Conservation (phyloP, 1,140 invertebrate genomes). For the Ips typographus region DNA sequence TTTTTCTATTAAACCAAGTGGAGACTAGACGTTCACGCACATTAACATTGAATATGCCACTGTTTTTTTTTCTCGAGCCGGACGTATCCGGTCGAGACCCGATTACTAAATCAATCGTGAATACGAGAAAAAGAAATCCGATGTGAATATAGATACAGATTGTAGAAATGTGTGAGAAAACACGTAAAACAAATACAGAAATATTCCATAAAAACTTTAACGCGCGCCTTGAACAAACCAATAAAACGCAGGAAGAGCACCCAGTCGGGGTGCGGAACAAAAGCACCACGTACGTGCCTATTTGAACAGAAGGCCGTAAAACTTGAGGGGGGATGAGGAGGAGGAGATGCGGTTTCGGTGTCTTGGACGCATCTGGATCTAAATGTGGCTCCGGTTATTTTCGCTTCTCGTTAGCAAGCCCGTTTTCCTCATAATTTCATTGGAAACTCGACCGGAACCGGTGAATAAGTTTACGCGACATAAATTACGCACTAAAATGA, state of each 20-base stretch:
- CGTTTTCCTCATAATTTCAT: slow-evolving; percentile 30
- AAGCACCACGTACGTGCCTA: slow-evolving; percentile 8
- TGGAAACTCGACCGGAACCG: slow-evolving; percentile 22
- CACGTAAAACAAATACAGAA: slow-evolving; percentile 24
- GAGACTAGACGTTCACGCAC: not conserved
- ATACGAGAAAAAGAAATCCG: too few relatives aligned
- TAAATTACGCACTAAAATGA: too few relatives aligned
- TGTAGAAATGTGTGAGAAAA: not conserved
- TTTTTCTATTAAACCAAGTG: too few relatives aligned
- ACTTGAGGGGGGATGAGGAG: not conserved
- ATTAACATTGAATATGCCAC: not conserved
- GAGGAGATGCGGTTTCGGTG: not conserved
- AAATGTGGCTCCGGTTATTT: slow-evolving; percentile 26
- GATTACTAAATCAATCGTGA: not conserved
- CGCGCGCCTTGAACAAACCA: slow-evolving; percentile 15
- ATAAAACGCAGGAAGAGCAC: slow-evolving; percentile 22
- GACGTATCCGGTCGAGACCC: slow-evolving; percentile 1
- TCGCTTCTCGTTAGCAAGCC: slow-evolving; percentile 20
- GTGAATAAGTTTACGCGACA: too few relatives aligned
- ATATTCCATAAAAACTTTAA: slow-evolving; percentile 11
- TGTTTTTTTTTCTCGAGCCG: not conserved
- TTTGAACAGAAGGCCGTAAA: slow-evolving; percentile 30
- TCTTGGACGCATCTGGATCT: slow-evolving; percentile 26
- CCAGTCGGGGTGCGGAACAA: slow-evolving; percentile 4
- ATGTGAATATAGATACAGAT: slow-evolving; percentile 1